phyloP scores from a whole-genome alignment of 2,888 invertebrate species.

The Limenitis arthemis region DNA sequence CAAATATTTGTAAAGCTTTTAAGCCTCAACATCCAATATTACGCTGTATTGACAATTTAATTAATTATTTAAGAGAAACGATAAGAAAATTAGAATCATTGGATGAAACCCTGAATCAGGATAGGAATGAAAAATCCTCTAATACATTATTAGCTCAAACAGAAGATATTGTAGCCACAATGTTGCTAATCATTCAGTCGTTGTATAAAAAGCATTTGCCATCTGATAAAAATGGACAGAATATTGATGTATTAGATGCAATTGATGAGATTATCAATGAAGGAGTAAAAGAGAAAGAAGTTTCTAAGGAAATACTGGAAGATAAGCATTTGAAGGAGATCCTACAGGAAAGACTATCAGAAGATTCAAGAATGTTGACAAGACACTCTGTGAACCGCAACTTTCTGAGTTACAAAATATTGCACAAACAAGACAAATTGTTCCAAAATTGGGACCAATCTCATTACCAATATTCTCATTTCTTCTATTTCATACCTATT shows the following conservation, averaged over 20 bases:
- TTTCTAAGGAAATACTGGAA: slow-evolving; percentile 66
- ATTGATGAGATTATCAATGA: slow-evolving; percentile 53
- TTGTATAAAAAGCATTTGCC: slow-evolving; percentile 59
- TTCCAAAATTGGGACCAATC: slow-evolving; percentile 79
- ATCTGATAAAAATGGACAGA: slow-evolving; percentile 33
- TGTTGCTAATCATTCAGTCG: slow-evolving; percentile 47
- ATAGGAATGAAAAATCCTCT: slow-evolving; percentile 35
- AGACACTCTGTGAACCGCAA: slow-evolving; percentile 79
- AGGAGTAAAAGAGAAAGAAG: slow-evolving; percentile 42
- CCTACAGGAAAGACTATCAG: slow-evolving; percentile 74
- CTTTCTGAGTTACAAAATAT: slow-evolving; percentile 84
- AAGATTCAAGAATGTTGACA: slow-evolving; percentile 74
- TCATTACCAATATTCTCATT: slow-evolving; percentile 50
- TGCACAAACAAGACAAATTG: slow-evolving; percentile 83
- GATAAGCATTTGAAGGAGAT: slow-evolving; percentile 78
- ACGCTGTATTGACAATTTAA: slow-evolving; percentile 40
- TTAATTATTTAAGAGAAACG: slow-evolving; percentile 39
- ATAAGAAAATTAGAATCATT: slow-evolving; percentile 35
- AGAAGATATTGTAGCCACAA: slow-evolving; percentile 53
- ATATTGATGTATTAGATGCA: slow-evolving; percentile 45
- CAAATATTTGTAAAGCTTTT: slow-evolving; percentile 28
- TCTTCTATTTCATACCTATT: slow-evolving; percentile 33
- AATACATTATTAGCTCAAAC: slow-evolving; percentile 36
- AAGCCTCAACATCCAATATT: slow-evolving; percentile 47
- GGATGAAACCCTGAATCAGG: slow-evolving; percentile 33